These are phyloP conservation scores for Thamnophis sirtalis DNA, from an alignment of 2,113 vertebrate species.

Conservation along the genomic window DNA sequence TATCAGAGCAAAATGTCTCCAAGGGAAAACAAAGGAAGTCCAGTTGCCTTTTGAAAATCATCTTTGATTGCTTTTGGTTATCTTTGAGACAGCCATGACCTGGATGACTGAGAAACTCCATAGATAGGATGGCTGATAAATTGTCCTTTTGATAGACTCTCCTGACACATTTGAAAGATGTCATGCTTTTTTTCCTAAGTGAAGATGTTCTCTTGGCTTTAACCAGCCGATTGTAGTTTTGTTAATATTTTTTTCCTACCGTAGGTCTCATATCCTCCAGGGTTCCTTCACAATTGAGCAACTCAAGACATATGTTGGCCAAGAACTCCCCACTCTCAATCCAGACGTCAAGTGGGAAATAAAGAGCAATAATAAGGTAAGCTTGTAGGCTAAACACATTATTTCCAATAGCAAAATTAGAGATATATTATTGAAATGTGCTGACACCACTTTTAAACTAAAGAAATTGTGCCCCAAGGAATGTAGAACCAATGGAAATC, in stretches of 20 bases:
- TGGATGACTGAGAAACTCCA: not conserved
- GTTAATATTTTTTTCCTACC: conserved; percentile 17
- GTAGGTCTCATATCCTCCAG: conserved; percentile 83
- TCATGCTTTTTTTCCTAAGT: not conserved
- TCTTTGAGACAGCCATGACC: not conserved
- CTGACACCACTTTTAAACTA: not conserved
- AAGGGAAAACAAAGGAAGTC: not conserved
- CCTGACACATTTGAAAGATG: not conserved
- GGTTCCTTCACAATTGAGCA: conserved; percentile 77
- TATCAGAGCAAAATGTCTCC: not conserved
- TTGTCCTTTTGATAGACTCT: not conserved
- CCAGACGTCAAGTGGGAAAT: conserved; percentile 76
- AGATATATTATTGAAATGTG: not conserved
- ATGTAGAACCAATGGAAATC: not conserved
- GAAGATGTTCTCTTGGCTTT: conserved; percentile 7
- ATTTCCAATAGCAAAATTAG: not conserved
- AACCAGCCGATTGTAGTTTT: not conserved
- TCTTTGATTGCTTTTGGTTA: too few relatives aligned
- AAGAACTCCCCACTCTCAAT: conserved; percentile 73
- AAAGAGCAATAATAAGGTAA: conserved; percentile 71
- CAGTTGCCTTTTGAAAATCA: not conserved
- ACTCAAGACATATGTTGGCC: conserved; percentile 64
- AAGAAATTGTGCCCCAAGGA: not conserved
- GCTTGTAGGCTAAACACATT: not conserved
- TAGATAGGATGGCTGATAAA: not conserved